These are phyloP conservation scores for Homarus americanus DNA, from an alignment of 1,140 invertebrate species.

Conservation along the genomic window DNA sequence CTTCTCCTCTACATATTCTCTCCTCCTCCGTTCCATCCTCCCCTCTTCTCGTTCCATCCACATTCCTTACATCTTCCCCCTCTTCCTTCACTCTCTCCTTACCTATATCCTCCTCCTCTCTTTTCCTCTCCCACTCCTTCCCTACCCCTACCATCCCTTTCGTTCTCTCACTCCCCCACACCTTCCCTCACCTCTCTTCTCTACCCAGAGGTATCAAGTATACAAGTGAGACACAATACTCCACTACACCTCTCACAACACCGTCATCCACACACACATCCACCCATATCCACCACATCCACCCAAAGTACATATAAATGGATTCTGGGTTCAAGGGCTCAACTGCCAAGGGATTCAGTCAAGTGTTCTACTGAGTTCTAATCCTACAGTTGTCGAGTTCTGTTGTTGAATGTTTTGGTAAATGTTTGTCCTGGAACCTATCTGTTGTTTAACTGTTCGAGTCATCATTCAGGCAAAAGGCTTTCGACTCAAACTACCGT, in stretches of 20 bases:
- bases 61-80: too few species aligned
- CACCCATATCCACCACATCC: not conserved
- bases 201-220: conserved; percentile 7
- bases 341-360: not conserved
- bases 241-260: conserved; percentile 22
- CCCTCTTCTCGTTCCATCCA: too few species aligned
- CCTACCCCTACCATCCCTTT: not conserved
- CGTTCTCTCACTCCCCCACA: not conserved
- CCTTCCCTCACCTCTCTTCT: not conserved
- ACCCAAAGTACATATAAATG: conserved; percentile 21
- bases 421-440: too few species aligned
- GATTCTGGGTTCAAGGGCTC: conserved; percentile 12
- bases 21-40: too few species aligned
- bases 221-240: conserved; percentile 38
- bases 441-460: too few species aligned
- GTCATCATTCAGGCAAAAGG: too few species aligned
- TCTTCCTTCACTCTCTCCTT: not conserved
- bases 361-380: too few species aligned
- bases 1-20: too few species aligned
- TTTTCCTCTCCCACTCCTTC: not conserved
- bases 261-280: too few species aligned
- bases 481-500: too few species aligned
- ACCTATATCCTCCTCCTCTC: not conserved
- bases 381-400: too few species aligned
- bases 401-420: too few species aligned